Percentiles rank a stretch among this genome's conserved stretches.
phyloP scores from a whole-genome alignment of 2,113 vertebrate species.

The Indicator maculatus region DNA sequence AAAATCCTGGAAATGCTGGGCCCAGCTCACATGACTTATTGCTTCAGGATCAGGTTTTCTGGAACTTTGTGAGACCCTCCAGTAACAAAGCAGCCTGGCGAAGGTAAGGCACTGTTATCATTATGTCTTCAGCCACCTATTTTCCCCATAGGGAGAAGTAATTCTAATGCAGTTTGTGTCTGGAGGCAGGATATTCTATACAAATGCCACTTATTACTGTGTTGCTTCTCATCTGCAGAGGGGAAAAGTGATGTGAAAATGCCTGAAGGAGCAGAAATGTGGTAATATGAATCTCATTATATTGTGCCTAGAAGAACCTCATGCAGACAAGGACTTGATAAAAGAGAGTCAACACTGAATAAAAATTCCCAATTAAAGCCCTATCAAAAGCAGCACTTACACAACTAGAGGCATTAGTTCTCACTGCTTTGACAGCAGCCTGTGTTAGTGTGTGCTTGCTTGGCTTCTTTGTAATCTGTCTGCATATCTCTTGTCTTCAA shows the following conservation, averaged over 20 bases:
- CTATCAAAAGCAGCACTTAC: not conserved
- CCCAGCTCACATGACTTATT: not conserved
- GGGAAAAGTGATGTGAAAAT: not conserved
- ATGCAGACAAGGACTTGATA: not conserved
- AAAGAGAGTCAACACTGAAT: not conserved
- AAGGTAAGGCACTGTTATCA: constrained; percentile 10
- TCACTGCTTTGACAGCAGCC: not conserved
- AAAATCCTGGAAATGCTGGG: not conserved
- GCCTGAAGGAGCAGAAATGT: constrained; percentile 35
- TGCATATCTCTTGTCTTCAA: not conserved
- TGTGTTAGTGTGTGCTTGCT: not conserved
- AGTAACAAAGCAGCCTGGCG: constrained; percentile 27
- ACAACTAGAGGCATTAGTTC: not conserved
- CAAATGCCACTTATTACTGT: constrained; percentile 5
- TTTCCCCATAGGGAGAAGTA: not conserved
- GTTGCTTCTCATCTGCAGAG: constrained; percentile 44
- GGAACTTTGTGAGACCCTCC: not conserved
- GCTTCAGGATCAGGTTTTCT: not conserved
- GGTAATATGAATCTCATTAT: constrained; percentile 21
- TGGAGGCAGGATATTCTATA: not conserved
- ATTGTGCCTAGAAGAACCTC: not conserved
- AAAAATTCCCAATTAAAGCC: constrained; percentile 22
- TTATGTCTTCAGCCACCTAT: not conserved
- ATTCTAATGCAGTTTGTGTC: constrained; percentile 33
- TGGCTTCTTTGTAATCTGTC: not conserved